Base-by-base conservation (phyloP, 2,113 vertebrate genomes). In the Scomber japonicus region DNA sequence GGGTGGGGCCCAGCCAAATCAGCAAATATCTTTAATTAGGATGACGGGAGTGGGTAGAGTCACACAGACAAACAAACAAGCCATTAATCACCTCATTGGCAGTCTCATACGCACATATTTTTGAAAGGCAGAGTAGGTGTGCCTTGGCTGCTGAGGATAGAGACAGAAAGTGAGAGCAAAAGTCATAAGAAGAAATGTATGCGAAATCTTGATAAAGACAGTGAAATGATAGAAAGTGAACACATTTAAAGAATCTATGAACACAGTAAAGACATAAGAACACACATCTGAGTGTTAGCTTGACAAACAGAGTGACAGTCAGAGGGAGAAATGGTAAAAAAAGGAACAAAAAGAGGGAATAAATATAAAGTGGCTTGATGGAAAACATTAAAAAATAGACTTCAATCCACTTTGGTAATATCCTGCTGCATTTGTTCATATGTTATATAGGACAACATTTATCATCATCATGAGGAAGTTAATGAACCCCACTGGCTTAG, bases 11-110 rank as follows among this genome's bases (percentile, higher is more conserved):
- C 30, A 44, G 71, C 75, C 67, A 88, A 71, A 88, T 82, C 77
- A 84, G 80, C 83, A 87, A 82, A 88, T 87, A 80, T 78, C 65
- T 83, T 83, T 85, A 84, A 91, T 89, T 88, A 81, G 86, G 71
- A 82, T 66, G 73, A 72, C 57, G 64, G 16, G 54, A 60, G 54
- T 50, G 65, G 59, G 74, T 79, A 67, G 44, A 71, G 82, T 85
- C 62, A 81, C 57, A 75, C 63, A 82, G 69, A 78, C 75, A 87
- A 84, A 87, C 80, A 85, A 88, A 84, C 68, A 80, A 79, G 63
- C 15, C 81, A 87, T 90, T 78, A 82, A 84, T 88, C 86, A 81
- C 63, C 65, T 75, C 70, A 81, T 73, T 67, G 75, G 75, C 50
- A 67, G 49, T 73, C 74, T 51, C 44, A 55, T 30, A 44, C 57